Conservation (phyloP, 2,888 invertebrate species). For the Chromoteleia sp. region DNA sequence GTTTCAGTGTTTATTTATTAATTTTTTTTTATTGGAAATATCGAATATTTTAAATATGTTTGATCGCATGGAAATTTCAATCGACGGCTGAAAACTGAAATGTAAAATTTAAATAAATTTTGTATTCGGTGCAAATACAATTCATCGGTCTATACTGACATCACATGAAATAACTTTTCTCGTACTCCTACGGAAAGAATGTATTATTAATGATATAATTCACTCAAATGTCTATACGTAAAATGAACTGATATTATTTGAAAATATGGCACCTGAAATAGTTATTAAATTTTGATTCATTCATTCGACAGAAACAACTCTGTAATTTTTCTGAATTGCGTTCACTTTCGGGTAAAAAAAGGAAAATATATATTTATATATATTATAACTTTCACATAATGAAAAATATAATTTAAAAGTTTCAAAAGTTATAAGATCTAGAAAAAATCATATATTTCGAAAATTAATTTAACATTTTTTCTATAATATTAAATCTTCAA, state of each 20-base stretch:
- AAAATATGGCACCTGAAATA: neutral
- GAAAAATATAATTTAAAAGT: too few species aligned
- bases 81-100: constrained; percentile 23
- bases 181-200: constrained; percentile 15
- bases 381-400: too few species aligned
- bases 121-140: constrained; percentile 45
- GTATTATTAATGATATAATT: constrained; percentile 44
- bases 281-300: constrained; percentile 15
- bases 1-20: constrained; percentile 14
- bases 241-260: constrained; percentile 12
- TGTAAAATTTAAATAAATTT: constrained; percentile 54
- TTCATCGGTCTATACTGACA: constrained; percentile 40
- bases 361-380: neutral
- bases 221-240: constrained; percentile 20
- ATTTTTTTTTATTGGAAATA: constrained; percentile 35
- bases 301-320: neutral
- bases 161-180: constrained; percentile 51
- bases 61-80: constrained; percentile 22
- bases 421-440: too few species aligned
- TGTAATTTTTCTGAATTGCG: neutral
- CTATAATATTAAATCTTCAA: too few species aligned
- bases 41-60: constrained; percentile 15
- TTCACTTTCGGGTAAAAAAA: neutral
- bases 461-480: too few species aligned
- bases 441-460: too few species aligned